Percentiles rank a stretch among this genome's conserved stretches.
phyloP scores from a whole-genome alignment of 2,888 invertebrate genomes.

The Amphipyra berbera region DNA sequence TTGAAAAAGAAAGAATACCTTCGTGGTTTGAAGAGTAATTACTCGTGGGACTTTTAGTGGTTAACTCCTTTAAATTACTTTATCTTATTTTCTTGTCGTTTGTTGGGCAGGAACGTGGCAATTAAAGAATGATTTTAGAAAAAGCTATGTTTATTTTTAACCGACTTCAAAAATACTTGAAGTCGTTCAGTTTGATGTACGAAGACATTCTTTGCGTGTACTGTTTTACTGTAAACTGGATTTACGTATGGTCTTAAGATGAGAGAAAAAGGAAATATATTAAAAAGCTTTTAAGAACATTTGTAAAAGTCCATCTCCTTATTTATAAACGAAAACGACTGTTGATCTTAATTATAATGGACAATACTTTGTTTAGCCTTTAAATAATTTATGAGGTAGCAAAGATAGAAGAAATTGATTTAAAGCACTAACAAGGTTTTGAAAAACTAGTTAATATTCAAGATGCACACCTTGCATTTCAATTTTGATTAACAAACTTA shows the following conservation, averaged over 20 bases:
- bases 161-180: no score
- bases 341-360: not conserved
- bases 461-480: slow-evolving; percentile 45
- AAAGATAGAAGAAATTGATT: slow-evolving; percentile 28
- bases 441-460: slow-evolving; percentile 41
- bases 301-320: slow-evolving; percentile 1
- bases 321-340: slow-evolving; percentile 11
- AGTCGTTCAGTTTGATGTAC: no score
- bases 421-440: slow-evolving; percentile 18
- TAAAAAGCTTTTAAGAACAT: slow-evolving; percentile 28
- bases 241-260: not conserved
- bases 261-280: slow-evolving; percentile 1
- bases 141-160: no score
- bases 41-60: slow-evolving; percentile 47
- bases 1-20: slow-evolving; percentile 43
- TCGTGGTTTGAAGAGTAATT: slow-evolving; percentile 51
- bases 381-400: slow-evolving; percentile 22
- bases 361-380: not conserved
- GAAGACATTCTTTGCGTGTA: no score
- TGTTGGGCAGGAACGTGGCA: slow-evolving; percentile 31
- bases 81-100: slow-evolving; percentile 32
- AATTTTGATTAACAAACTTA: slow-evolving; percentile 48
- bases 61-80: slow-evolving; percentile 39
- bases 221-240: not conserved
- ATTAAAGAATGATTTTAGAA: slow-evolving; percentile 23